Evolutionary conservation across 2,797 vertebrate species (phyloP).

Genomic region (Macroramphosus scolopax): DNA sequence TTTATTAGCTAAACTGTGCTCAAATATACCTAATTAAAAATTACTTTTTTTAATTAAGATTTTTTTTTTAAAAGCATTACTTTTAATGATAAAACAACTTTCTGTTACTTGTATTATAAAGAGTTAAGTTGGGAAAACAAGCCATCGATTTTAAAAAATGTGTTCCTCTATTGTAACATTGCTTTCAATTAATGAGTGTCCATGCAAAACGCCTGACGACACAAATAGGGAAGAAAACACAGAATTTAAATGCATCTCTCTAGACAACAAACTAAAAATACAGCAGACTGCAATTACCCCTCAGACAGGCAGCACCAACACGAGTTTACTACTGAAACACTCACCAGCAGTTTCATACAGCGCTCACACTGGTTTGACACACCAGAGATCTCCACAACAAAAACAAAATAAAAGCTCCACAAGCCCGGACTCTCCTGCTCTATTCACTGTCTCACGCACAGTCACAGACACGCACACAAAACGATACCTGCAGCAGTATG

Average conservation of each 20-base stretch:
- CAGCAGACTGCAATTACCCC: constrained; percentile 54
- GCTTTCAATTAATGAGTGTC: constrained; percentile 16
- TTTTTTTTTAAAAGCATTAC: not conserved
- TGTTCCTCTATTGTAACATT: constrained; percentile 8
- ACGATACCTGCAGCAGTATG: constrained; percentile 97
- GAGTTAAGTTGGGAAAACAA: not conserved
- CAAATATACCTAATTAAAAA: not conserved
- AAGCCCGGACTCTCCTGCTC: constrained; percentile 34
- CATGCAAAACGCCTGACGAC: constrained; percentile 15
- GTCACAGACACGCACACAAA: constrained; percentile 51
- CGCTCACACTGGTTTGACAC: constrained; percentile 55
- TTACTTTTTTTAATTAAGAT: not conserved
- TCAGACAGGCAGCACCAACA: constrained; percentile 58
- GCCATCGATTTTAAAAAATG: too few species aligned
- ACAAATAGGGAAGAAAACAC: constrained; percentile 14
- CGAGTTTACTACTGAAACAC: constrained; percentile 47
- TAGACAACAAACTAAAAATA: constrained; percentile 39
- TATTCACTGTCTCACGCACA: constrained; percentile 22
- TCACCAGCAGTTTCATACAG: constrained; percentile 56
- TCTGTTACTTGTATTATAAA: not conserved
- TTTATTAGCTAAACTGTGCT: constrained; percentile 4
- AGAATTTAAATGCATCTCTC: constrained; percentile 37
- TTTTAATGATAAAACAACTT: constrained; percentile 6
- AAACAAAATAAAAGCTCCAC: constrained; percentile 61
- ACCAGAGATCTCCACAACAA: constrained; percentile 52